A percentile compares a stretch with the other conserved stretches of the same genome.
phyloP scores from a whole-genome alignment of 35 echinoderm and acorn worm genomes.

The Nesometra sesokonis region DNA sequence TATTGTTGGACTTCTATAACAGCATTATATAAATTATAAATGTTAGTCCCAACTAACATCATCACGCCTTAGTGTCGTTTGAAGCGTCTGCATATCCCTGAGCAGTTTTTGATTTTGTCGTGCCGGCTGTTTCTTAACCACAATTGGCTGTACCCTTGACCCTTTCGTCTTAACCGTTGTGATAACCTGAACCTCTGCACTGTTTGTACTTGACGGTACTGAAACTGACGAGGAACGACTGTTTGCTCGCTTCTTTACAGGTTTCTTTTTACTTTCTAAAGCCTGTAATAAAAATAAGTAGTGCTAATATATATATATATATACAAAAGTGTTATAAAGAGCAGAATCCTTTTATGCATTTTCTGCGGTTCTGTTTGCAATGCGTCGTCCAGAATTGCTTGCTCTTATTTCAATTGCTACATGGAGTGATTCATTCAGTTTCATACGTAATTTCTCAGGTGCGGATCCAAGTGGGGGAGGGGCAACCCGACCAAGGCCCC shows the following conservation, averaged over 20 bases:
- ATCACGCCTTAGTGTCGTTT: slow-evolving; percentile 80
- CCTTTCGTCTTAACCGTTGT: slow-evolving; percentile 85
- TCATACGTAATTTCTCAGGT: too few relatives aligned
- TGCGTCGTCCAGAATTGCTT: too few relatives aligned
- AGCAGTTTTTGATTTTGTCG: slow-evolving; percentile 40
- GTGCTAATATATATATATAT: too few relatives aligned
- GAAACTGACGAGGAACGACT: slow-evolving; percentile 6
- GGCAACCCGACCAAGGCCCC: too few relatives aligned
- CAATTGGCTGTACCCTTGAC: slow-evolving; percentile 40
- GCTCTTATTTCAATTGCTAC: too few relatives aligned
- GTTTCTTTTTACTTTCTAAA: slow-evolving; percentile 36
- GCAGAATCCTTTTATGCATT: too few relatives aligned
- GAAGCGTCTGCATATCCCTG: slow-evolving; percentile 64
- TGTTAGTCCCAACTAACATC: slow-evolving; percentile 80
- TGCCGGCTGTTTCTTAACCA: neutral
- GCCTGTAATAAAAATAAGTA: neutral
- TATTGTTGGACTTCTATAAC: too few relatives aligned
- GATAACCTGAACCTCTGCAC: slow-evolving; percentile 78
- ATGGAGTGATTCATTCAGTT: too few relatives aligned
- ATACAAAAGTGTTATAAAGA: too few relatives aligned
- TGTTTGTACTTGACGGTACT: slow-evolving; percentile 22
- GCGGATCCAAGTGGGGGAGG: too few relatives aligned
- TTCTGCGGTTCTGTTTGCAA: too few relatives aligned
- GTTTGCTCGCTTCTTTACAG: neutral
- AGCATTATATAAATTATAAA: neutral